A percentile compares a stretch with the other conserved stretches of the same genome.
These are phyloP conservation scores for Poecilia wingei DNA, from an alignment of 2,797 vertebrate species.

Conservation along the genomic window DNA sequence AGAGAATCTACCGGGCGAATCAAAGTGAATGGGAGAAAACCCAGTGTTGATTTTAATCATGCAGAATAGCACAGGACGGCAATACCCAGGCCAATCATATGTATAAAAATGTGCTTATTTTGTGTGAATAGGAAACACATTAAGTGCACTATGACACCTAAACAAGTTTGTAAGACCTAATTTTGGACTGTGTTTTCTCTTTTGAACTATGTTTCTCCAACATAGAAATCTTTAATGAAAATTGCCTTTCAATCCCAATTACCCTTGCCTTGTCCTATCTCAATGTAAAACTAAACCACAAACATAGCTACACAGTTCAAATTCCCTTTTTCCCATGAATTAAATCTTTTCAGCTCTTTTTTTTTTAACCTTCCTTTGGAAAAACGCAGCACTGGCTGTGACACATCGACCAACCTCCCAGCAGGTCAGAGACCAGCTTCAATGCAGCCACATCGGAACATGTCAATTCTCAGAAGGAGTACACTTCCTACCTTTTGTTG, in stretches of 20 bases:
- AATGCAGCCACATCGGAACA: conserved; percentile 63
- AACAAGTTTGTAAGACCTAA: not conserved
- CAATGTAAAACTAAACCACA: not conserved
- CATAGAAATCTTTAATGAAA: not conserved
- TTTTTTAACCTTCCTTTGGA: conserved; percentile 42
- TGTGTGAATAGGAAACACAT: not conserved
- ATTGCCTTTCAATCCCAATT: not conserved
- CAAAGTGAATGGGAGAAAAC: no score
- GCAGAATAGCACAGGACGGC: no score
- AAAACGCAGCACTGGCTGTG: conserved; percentile 57
- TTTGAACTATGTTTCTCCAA: not conserved
- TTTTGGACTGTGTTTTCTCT: not conserved
- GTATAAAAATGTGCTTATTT: not conserved
- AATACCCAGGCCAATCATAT: no score
- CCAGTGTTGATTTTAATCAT: no score
- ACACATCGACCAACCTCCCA: conserved; percentile 71
- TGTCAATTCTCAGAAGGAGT: conserved; percentile 61
- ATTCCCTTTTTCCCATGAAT: conserved; percentile 16
- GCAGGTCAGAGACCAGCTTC: conserved; percentile 61
- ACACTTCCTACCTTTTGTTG: conserved; percentile 53
- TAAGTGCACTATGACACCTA: not conserved
- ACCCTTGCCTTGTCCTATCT: not conserved
- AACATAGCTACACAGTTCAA: conserved; percentile 2
- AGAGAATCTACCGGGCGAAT: no score
- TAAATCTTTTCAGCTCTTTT: conserved; percentile 12